phyloP scores from a whole-genome alignment of 2,888 invertebrate species.

The Cartodere bifasciata region DNA sequence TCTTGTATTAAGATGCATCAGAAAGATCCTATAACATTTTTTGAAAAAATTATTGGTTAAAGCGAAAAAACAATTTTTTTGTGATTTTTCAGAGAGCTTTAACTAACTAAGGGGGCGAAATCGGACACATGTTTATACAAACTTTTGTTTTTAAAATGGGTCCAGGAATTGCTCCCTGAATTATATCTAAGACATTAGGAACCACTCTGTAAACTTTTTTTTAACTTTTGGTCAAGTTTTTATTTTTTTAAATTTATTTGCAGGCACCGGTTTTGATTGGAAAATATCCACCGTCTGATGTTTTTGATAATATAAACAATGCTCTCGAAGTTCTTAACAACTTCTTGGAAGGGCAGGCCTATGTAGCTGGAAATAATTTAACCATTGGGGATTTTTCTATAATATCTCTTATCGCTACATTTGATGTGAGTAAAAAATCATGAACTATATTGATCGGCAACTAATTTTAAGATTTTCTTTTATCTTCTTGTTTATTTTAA shows the following conservation, averaged over 20 bases:
- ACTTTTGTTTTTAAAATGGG: no score
- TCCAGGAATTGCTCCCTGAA: no score
- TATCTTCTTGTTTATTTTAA: constrained; percentile 1
- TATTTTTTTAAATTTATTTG: not conserved
- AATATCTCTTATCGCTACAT: constrained; percentile 44
- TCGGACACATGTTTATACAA: no score
- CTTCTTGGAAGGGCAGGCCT: constrained; percentile 45
- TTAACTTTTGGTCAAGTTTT: no score
- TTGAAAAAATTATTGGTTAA: no score
- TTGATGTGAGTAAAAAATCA: constrained; percentile 38
- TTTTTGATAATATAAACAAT: constrained; percentile 41
- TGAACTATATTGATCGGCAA: not conserved
- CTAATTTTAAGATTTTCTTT: not conserved
- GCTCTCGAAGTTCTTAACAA: constrained; percentile 45
- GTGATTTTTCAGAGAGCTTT: no score
- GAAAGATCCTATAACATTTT: no score
- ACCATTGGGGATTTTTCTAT: constrained; percentile 60
- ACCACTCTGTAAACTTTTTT: no score
- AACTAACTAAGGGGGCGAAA: no score
- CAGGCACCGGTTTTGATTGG: constrained; percentile 7
- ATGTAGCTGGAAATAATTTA: constrained; percentile 52
- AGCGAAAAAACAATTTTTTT: no score
- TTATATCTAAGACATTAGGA: no score
- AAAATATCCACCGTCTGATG: constrained; percentile 32
- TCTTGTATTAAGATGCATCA: no score